Percentiles rank a stretch among this genome's conserved stretches.
Evolutionary conservation across 2,113 vertebrate genomes (phyloP).

Genomic region (western clawed frog (Xenopus tropicalis)): DNA sequence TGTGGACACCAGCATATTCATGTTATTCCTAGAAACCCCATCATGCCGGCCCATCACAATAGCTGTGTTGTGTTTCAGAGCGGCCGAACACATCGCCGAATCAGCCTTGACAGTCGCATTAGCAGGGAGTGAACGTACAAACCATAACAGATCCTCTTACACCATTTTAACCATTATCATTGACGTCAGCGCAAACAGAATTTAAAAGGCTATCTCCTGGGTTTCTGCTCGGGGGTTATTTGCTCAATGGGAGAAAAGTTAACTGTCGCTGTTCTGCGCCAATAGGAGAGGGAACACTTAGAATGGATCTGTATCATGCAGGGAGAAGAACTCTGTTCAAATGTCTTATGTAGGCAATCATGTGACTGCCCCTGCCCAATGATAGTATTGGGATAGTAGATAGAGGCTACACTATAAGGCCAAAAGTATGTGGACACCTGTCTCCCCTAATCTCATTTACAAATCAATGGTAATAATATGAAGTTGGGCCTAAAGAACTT

Average conservation of each 20-base stretch:
- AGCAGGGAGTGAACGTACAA: slow-evolving; percentile 1
- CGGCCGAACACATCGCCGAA: not conserved
- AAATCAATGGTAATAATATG: too few species aligned
- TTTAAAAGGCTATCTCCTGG: not conserved
- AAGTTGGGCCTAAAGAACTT: too few species aligned
- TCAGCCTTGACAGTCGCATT: slow-evolving; percentile 15
- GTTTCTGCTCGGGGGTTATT: slow-evolving; percentile 15
- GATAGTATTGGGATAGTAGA: too few species aligned
- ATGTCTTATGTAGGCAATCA: too few species aligned
- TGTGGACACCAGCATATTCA: too few species aligned
- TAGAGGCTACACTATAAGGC: too few species aligned
- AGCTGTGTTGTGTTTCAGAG: not conserved
- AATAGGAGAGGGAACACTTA: too few species aligned
- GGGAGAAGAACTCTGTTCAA: too few species aligned
- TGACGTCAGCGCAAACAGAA: slow-evolving; percentile 6
- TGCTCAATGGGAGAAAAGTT: not conserved
- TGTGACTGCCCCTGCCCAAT: too few species aligned
- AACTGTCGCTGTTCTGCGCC: not conserved
- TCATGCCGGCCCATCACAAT: not conserved
- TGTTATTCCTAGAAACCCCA: not conserved
- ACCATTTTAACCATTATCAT: slow-evolving; percentile 9
- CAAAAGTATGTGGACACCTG: too few species aligned
- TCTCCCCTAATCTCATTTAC: too few species aligned
- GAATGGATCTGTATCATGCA: too few species aligned
- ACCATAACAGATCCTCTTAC: slow-evolving; percentile 2